Evolutionary conservation across 2,797 vertebrate species (phyloP).

Genomic region (Schizopygopsis pylzovi): DNA sequence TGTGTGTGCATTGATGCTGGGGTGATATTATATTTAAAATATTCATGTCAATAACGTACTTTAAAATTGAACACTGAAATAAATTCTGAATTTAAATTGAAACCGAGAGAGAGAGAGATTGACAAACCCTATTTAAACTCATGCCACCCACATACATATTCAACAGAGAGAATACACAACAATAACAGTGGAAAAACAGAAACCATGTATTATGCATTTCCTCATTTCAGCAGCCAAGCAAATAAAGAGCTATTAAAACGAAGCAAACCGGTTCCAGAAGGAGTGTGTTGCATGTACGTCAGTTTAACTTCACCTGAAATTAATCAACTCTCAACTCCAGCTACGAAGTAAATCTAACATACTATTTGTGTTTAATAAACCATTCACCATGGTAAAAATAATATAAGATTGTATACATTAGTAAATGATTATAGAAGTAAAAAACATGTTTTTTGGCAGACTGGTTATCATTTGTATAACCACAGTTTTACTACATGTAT

Average conservation of each 20-base stretch:
- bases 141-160: neutral
- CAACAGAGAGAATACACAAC: slow-evolving; percentile 1
- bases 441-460: neutral
- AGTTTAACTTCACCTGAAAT: neutral
- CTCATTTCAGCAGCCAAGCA: neutral
- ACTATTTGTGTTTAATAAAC: neutral
- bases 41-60: neutral
- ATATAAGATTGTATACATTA: neutral
- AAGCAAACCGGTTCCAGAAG: neutral
- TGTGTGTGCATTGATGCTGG: neutral
- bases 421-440: neutral
- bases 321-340: neutral
- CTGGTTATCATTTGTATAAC: no score
- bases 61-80: neutral
- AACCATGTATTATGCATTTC: neutral
- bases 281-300: neutral
- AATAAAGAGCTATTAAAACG: neutral
- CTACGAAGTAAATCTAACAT: neutral
- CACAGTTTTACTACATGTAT: no score
- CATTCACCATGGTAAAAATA: neutral
- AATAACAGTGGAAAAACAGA: neutral
- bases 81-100: neutral
- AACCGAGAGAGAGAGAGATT: neutral
- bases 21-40: neutral
- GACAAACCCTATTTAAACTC: neutral